Evolutionary conservation across 2,113 vertebrate species (phyloP), one percentile per base, ranked within the genome.

Genomic region (Cebidichthys violaceus): DNA sequence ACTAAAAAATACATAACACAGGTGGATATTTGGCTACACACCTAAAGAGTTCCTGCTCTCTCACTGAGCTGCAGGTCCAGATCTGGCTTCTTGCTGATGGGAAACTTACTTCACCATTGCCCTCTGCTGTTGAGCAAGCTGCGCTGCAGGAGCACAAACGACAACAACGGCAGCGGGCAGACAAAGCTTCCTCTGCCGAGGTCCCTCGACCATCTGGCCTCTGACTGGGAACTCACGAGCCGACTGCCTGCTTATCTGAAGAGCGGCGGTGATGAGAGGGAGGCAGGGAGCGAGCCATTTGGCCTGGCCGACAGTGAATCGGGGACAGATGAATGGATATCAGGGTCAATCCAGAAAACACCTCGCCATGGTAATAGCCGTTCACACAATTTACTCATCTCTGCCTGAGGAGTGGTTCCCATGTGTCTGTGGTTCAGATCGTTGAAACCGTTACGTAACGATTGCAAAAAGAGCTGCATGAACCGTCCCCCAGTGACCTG

Each of bases 51-150:
- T 13, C 33, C 64, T 1, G 4, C 27, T 65, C 1, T 7, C 54
- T 70, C 17, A 74, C 41, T 76, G 17, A 68, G 41, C 59, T 66
- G 71, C 74, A 79, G 61, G 27, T 10, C 27, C 41, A 14, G 17
- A 31, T 57, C 22, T 60, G 20, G 3, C 24, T 22, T 18, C 41
- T 27, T n/a, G 59, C 35, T 69, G 47, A 54, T 60, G 59, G 73
- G 20, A 88, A 90, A 91, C 89, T 87, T 93, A 91, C 89, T 87
- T 93, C 93, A 92, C 91, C 75, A 93, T 74, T 93, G 93, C 93
- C 93, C 93, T 94, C 95, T 95, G 83, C 87, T 94, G 95, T 52
- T 50, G n/a, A 57, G 50, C 27, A 9, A 33, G 45, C 20, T 66
- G 31, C 61, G 81, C 89, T 94, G 85, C 91, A 86, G 52, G 18